These are phyloP conservation scores for Anableps anableps DNA, from an alignment of 2,797 vertebrate genomes.

Conservation along the genomic window DNA sequence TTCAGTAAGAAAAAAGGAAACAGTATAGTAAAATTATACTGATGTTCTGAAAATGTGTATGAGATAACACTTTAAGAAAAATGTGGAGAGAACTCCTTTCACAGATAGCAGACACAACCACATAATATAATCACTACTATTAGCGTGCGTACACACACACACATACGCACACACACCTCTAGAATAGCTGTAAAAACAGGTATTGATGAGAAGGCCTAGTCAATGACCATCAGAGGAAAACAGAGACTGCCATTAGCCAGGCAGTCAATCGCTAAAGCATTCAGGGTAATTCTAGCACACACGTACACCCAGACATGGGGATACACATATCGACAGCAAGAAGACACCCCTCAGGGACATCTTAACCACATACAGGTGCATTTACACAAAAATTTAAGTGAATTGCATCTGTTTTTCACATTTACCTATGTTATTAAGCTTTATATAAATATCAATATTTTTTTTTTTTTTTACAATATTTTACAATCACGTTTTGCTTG, in stretches of 20 bases:
- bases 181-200: slow-evolving; percentile 79
- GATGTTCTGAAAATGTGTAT: neutral
- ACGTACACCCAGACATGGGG: slow-evolving; percentile 75
- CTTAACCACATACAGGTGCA: slow-evolving; percentile 56
- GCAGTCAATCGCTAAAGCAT: slow-evolving; percentile 84
- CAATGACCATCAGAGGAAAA: slow-evolving; percentile 87
- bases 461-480: neutral
- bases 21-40: neutral
- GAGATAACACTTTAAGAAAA: neutral
- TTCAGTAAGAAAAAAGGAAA: neutral
- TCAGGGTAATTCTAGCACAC: slow-evolving; percentile 84
- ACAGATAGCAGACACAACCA: slow-evolving; percentile 2
- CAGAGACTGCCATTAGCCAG: slow-evolving; percentile 84
- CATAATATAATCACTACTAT: slow-evolving; percentile 5
- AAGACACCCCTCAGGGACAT: slow-evolving; percentile 79
- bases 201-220: slow-evolving; percentile 83
- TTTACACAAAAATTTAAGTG: slow-evolving; percentile 32
- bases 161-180: slow-evolving; percentile 37
- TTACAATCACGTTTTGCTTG: neutral
- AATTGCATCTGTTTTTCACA: slow-evolving; percentile 26
- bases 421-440: neutral
- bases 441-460: neutral
- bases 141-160: slow-evolving; percentile 15
- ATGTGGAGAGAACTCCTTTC: slow-evolving; percentile 6
- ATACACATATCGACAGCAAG: slow-evolving; percentile 83